Percentiles rank a stretch among this genome's conserved stretches.
Conservation (phyloP, 2,888 invertebrate genomes). For the Scaeva pyrastri region DNA sequence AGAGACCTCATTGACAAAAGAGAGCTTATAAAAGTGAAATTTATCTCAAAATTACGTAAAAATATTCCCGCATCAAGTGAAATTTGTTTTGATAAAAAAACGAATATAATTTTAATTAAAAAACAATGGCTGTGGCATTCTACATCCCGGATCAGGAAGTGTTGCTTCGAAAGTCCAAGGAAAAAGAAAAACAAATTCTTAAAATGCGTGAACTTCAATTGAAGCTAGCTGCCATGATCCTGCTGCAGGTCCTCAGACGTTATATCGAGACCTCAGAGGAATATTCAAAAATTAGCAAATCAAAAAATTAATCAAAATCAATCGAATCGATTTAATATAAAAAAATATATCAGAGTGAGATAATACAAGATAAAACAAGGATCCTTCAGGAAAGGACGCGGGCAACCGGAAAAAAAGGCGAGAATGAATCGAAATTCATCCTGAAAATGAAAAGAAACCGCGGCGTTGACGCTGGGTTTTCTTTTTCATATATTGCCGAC, state of each 20-base stretch:
- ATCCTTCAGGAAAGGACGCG: constrained; percentile 50
- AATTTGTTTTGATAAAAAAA: not conserved
- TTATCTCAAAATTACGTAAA: constrained; percentile 52
- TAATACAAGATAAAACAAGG: not conserved
- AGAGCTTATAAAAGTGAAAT: constrained; percentile 38
- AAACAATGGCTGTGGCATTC: constrained; percentile 81
- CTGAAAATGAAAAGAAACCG: not conserved
- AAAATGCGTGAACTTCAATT: constrained; percentile 80
- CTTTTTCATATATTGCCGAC: constrained; percentile 49
- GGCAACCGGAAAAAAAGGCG: not conserved
- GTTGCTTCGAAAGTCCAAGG: constrained; percentile 80
- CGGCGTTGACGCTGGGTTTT: constrained; percentile 6
- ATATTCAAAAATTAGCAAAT: constrained; percentile 21
- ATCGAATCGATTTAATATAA: not conserved
- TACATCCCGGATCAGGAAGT: constrained; percentile 82
- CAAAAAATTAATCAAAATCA: not conserved
- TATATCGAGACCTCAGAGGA: constrained; percentile 75
- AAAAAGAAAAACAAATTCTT: constrained; percentile 80
- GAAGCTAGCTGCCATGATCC: constrained; percentile 78
- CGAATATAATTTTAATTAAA: not conserved
- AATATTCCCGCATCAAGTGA: constrained; percentile 63
- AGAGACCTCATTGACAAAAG: constrained; percentile 13
- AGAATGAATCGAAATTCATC: constrained; percentile 32
- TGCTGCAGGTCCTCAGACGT: constrained; percentile 79
- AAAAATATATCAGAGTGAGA: constrained; percentile 43